These are phyloP conservation scores for Dorcus hopei DNA, from an alignment of 2,888 invertebrate species.

Conservation along the genomic window DNA sequence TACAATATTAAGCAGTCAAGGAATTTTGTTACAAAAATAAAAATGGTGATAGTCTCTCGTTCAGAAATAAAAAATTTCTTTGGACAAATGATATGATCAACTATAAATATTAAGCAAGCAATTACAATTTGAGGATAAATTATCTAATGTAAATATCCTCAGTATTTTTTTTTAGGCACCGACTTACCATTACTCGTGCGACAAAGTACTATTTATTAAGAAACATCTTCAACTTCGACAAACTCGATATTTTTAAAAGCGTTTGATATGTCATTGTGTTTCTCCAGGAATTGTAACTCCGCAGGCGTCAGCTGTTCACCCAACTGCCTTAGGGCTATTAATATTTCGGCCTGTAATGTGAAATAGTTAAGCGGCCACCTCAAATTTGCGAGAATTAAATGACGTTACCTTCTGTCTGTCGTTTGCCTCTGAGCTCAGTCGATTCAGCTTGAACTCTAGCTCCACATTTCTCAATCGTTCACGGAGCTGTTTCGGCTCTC, in stretches of 20 bases:
- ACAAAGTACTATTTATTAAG: no score
- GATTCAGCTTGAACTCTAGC: conserved; percentile 61
- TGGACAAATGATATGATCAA: no score
- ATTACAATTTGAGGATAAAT: no score
- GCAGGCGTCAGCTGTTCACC: conserved; percentile 52
- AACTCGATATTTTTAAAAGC: conserved; percentile 48
- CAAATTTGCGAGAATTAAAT: background rate
- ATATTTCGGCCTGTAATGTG: conserved; percentile 49
- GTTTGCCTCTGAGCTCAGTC: conserved; percentile 50
- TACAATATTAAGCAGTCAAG: no score
- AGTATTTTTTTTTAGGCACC: no score
- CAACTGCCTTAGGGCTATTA: conserved; percentile 52
- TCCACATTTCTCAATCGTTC: conserved; percentile 58
- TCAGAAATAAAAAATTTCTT: no score
- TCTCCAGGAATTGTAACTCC: conserved; percentile 53
- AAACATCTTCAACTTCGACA: conserved; percentile 47
- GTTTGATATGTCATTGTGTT: conserved; percentile 45
- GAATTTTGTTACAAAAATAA: no score
- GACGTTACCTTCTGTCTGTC: conserved; percentile 53
- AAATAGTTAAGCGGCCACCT: background rate
- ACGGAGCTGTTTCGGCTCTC: conserved; percentile 63
- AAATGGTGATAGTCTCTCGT: no score
- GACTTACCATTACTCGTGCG: no score
- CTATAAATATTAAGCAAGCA: no score
- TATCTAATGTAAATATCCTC: no score